Percentiles rank a stretch among this genome's conserved stretches.
Evolutionary conservation across 2,888 invertebrate genomes (phyloP).

Genomic region (Ochropleura leucogaster): DNA sequence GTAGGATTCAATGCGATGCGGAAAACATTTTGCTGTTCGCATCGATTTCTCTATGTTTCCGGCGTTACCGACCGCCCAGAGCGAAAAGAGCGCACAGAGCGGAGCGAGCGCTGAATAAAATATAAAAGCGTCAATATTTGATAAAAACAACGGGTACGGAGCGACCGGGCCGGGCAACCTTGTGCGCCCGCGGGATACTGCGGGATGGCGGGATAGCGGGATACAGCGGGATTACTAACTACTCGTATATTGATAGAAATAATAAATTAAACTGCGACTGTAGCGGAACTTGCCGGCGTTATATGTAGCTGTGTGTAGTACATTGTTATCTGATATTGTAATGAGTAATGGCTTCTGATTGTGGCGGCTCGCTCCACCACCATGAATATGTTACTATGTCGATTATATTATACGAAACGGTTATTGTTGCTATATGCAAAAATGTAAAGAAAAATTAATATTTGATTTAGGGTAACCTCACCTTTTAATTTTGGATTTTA

Average conservation of each 20-base stretch:
- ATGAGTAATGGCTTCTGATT: slow-evolving; percentile 37
- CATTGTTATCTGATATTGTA: slow-evolving; percentile 23
- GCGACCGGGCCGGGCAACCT: slow-evolving; percentile 3
- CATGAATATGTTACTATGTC: slow-evolving; percentile 18
- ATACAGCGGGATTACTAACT: slow-evolving; percentile 23
- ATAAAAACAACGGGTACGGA: slow-evolving; percentile 51
- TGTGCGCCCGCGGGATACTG: background rate
- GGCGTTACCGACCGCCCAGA: slow-evolving; percentile 35
- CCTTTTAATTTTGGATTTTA: background rate
- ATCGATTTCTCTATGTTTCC: slow-evolving; percentile 60
- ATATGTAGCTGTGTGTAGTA: background rate
- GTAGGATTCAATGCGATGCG: slow-evolving; percentile 44
- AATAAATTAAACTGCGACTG: slow-evolving; percentile 32
- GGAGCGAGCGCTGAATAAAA: slow-evolving; percentile 56
- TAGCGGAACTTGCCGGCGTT: background rate
- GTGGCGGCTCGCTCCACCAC: background rate
- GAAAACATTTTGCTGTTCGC: slow-evolving; percentile 51
- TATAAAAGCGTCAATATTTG: slow-evolving; percentile 63
- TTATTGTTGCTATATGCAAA: slow-evolving; percentile 5
- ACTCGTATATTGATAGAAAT: slow-evolving; percentile 44
- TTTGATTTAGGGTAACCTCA: background rate
- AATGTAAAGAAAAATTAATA: background rate
- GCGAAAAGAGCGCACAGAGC: slow-evolving; percentile 33
- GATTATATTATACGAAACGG: background rate
- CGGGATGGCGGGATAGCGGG: background rate